Conservation (phyloP, 1,140 invertebrate genomes). For the Bactericera cockerelli region DNA sequence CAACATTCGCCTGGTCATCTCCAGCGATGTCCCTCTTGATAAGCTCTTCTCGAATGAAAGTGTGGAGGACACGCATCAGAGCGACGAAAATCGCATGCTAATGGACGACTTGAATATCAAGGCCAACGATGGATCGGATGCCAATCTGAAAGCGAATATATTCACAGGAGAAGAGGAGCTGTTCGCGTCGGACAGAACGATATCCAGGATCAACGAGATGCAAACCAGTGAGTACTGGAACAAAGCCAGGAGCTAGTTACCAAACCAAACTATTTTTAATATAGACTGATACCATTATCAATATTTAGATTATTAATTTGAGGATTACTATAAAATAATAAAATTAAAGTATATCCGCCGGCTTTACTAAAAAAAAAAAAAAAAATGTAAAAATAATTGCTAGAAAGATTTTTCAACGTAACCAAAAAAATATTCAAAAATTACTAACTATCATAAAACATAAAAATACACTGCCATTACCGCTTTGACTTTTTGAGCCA, state of each 20-base stretch:
- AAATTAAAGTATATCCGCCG: too few relatives aligned
- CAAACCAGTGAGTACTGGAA: conserved; percentile 86
- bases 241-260: neutral
- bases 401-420: too few relatives aligned
- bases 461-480: too few relatives aligned
- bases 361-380: too few relatives aligned
- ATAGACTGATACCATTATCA: too few relatives aligned
- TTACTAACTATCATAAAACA: too few relatives aligned
- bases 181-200: conserved; percentile 88
- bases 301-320: too few relatives aligned
- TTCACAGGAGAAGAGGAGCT: conserved; percentile 96
- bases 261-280: too few relatives aligned
- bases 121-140: neutral
- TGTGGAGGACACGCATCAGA: conserved; percentile 19
- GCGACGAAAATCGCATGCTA: conserved; percentile 41
- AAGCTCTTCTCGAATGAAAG: conserved; percentile 52
- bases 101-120: conserved; percentile 88
- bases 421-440: too few relatives aligned
- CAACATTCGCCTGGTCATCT: conserved; percentile 61
- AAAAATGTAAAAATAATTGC: too few relatives aligned
- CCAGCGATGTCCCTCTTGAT: conserved; percentile 54
- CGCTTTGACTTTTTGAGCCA: too few relatives aligned
- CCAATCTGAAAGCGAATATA: conserved; percentile 46
- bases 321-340: too few relatives aligned
- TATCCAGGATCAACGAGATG: conserved; percentile 89